These are phyloP conservation scores for Zingel zingel DNA, from an alignment of 2,113 vertebrate genomes.

Conservation along the genomic window DNA sequence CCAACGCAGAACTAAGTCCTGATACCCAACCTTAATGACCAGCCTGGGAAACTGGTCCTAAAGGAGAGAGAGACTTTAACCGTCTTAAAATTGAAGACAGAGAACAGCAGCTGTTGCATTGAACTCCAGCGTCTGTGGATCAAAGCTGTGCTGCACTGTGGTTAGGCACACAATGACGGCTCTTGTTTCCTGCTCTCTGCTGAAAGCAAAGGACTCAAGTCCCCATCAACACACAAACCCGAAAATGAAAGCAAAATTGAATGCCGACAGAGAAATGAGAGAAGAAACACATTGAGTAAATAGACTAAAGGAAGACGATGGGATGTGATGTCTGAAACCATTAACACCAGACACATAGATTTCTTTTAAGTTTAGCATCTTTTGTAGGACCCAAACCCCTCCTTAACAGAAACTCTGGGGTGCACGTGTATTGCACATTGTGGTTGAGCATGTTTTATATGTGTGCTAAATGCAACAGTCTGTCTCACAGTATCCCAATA, in stretches of 20 bases:
- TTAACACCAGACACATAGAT: background rate
- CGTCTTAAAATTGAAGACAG: conserved; percentile 6
- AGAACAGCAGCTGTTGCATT: conserved; percentile 41
- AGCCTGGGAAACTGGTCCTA: background rate
- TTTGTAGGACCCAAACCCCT: background rate
- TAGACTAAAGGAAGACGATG: conserved; percentile 29
- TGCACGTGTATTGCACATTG: background rate
- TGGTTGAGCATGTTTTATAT: background rate
- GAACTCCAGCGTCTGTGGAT: conserved; percentile 23
- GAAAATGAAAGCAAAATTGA: conserved; percentile 39
- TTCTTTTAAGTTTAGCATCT: background rate
- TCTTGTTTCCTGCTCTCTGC: conserved; percentile 33
- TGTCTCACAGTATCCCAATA: background rate
- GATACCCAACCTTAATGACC: background rate
- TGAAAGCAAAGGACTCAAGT: conserved; percentile 24
- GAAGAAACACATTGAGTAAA: conserved; percentile 30
- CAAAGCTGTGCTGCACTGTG: conserved; percentile 25
- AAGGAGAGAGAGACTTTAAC: background rate
- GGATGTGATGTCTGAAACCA: conserved; percentile 23
- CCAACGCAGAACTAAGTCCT: background rate
- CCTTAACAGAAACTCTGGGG: background rate
- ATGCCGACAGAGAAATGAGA: conserved; percentile 35
- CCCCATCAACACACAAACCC: conserved; percentile 13
- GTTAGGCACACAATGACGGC: conserved; percentile 27
- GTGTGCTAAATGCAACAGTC: background rate